phyloP scores from a whole-genome alignment of 1,140 invertebrate species.

The Luehdorfia chinensis region DNA sequence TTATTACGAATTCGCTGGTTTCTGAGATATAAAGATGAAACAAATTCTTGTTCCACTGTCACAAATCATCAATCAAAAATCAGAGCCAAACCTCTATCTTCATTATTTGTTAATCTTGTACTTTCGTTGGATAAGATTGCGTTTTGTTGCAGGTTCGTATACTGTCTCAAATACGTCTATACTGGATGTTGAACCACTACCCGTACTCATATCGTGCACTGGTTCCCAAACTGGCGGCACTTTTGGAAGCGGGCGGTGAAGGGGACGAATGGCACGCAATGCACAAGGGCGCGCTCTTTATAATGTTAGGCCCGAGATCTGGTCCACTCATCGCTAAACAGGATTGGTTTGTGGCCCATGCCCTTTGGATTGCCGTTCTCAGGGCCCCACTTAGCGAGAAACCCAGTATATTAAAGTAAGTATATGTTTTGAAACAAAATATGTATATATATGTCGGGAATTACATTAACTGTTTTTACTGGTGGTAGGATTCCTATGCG shows the following conservation, averaged over 20 bases:
- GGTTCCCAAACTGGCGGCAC: conserved; percentile 37
- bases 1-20: too few species aligned
- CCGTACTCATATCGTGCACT: conserved; percentile 59
- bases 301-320: conserved; percentile 82
- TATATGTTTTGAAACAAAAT: too few species aligned
- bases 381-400: conserved; percentile 62
- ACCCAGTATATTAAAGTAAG: conserved; percentile 55
- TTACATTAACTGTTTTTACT: too few species aligned
- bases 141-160: conserved; percentile 46
- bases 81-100: too few species aligned
- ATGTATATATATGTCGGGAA: not conserved
- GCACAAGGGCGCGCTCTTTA: conserved; percentile 83
- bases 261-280: conserved; percentile 59
- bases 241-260: conserved; percentile 37
- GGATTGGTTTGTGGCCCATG: conserved; percentile 85
- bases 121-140: too few species aligned
- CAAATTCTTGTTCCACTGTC: too few species aligned
- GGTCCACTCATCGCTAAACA: conserved; percentile 82
- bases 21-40: too few species aligned
- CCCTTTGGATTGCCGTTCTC: conserved; percentile 83
- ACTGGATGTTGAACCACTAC: conserved; percentile 59
- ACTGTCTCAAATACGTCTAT: conserved; percentile 48
- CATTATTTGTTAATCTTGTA: too few species aligned
- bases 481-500: too few species aligned
- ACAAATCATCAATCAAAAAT: too few species aligned